Evolutionary conservation across 2,797 vertebrate genomes (phyloP), one percentile per base, ranked within the genome.

Genomic region (Crax fasciolata): DNA sequence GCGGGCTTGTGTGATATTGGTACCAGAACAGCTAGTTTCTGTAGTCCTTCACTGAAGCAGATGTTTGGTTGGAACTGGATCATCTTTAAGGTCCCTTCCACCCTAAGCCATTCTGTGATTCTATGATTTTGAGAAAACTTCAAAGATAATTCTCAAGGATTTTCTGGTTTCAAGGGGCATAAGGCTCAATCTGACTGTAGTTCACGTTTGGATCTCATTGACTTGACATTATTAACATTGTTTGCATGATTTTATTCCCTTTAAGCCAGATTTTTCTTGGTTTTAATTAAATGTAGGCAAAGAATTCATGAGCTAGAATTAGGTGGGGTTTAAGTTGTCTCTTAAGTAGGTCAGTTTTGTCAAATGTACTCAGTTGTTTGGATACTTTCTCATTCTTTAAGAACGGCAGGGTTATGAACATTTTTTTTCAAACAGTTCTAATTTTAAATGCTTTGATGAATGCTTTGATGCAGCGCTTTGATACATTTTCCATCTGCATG

Each of bases 361-460:
- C 52, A 68, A 71, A 67, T 46, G 30, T 1, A 28, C 20, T 75
- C 3, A 67, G 8, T 88, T 70, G 32, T 59, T 95, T 94, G 58
- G 75, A 73, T 86, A 38, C 25, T 59, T 88, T 59, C 67, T 76
- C 2, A 7, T 84, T 84, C 52, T 67, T 89, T 72, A 71, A 49
- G 48, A 80, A 48, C 3, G 67, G 32, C 66, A 51, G 90, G 63
- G 75, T 79, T 67, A 44, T 71, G 71, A 89, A 66, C 2, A 4
- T 16, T 66, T 83, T 83, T n/a, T 32, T 78, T 3, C 17, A 38
- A 70, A 55, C 44, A 58, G 76, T 87, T 93, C 59, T 94, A 73
- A 80, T 89, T 94, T 90, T 66, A 82, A 84, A n/a, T 77, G 51
- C 73, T 90, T 87, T 93, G 73, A 32, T 79, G 70, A 84, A n/a